Percentiles rank a stretch among this genome's conserved stretches.
Conservation (phyloP, 2,888 invertebrate genomes). For the Mystacides longicornis region DNA sequence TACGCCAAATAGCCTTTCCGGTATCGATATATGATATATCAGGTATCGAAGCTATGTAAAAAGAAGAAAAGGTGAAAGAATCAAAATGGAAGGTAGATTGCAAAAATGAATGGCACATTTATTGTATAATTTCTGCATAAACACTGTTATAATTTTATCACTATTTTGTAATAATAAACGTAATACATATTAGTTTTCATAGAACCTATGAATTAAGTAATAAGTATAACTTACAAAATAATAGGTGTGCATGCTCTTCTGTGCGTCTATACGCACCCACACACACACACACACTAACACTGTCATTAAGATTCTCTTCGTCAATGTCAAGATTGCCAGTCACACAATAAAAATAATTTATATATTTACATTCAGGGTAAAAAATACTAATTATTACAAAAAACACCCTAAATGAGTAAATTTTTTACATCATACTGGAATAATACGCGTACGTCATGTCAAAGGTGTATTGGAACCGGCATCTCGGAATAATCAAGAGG, state of each 20-base stretch:
- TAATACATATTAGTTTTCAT: slow-evolving; percentile 24
- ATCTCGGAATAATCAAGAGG: too few relatives aligned
- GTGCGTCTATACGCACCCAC: background rate
- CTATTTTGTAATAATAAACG: slow-evolving; percentile 22
- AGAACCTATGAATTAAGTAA: slow-evolving; percentile 26
- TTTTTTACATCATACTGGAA: too few relatives aligned
- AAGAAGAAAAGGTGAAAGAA: background rate
- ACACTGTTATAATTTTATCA: slow-evolving; percentile 41
- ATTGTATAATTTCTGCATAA: slow-evolving; percentile 44
- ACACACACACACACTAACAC: slow-evolving; percentile 7
- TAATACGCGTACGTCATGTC: too few relatives aligned
- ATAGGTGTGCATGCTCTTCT: background rate
- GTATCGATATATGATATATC: too few relatives aligned
- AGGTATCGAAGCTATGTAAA: too few relatives aligned
- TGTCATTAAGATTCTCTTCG: slow-evolving; percentile 3
- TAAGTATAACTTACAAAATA: slow-evolving; percentile 19
- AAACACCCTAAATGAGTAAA: background rate
- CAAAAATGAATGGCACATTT: slow-evolving; percentile 54
- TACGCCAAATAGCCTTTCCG: too few relatives aligned
- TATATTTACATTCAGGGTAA: background rate
- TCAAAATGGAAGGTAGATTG: slow-evolving; percentile 28
- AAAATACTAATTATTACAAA: slow-evolving; percentile 1
- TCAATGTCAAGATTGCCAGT: background rate
- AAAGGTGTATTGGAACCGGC: too few relatives aligned
- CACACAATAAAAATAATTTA: slow-evolving; percentile 2